These are phyloP conservation scores for Exephanes ischioxanthus DNA, from an alignment of 2,888 invertebrate genomes.

Conservation along the genomic window DNA sequence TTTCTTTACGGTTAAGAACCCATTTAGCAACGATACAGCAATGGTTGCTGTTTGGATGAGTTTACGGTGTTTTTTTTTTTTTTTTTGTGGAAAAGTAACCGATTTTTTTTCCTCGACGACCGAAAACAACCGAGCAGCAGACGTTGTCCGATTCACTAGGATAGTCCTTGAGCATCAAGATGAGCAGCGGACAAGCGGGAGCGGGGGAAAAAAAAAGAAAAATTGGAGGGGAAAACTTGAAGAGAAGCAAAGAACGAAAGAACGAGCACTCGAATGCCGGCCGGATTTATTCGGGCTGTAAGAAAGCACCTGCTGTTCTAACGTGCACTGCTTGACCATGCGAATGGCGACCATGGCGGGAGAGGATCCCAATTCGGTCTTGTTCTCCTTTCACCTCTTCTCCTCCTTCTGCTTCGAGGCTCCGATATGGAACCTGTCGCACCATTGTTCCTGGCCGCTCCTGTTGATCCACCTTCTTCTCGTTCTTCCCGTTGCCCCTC, in stretches of 20 bases:
- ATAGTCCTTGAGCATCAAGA: constrained; percentile 40
- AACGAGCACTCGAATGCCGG: constrained; percentile 75
- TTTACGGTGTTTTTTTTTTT: too few relatives aligned
- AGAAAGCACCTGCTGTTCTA: constrained; percentile 84
- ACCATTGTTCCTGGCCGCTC: constrained; percentile 79
- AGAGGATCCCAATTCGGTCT: constrained; percentile 57
- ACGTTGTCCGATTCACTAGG: too few relatives aligned
- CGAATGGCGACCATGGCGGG: constrained; percentile 71
- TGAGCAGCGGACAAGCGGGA: constrained; percentile 74
- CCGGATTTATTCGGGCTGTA: constrained; percentile 83
- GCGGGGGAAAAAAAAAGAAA: constrained; percentile 48
- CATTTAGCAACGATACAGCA: too few relatives aligned
- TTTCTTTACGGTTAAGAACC: too few relatives aligned
- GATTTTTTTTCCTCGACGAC: too few relatives aligned
- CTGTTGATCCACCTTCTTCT: constrained; percentile 73
- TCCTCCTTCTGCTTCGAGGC: constrained; percentile 59
- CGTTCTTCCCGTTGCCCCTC: constrained; percentile 65
- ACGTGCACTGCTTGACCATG: constrained; percentile 70
- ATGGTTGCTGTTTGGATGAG: too few relatives aligned
- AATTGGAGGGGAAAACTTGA: constrained; percentile 65
- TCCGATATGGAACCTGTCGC: constrained; percentile 78
- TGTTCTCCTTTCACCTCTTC: constrained; percentile 67
- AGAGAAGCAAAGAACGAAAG: constrained; percentile 72
- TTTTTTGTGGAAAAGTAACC: too few relatives aligned
- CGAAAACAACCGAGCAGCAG: background rate